Conservation (phyloP, 2,797 vertebrate species). For the Anabacerthia variegaticeps region DNA sequence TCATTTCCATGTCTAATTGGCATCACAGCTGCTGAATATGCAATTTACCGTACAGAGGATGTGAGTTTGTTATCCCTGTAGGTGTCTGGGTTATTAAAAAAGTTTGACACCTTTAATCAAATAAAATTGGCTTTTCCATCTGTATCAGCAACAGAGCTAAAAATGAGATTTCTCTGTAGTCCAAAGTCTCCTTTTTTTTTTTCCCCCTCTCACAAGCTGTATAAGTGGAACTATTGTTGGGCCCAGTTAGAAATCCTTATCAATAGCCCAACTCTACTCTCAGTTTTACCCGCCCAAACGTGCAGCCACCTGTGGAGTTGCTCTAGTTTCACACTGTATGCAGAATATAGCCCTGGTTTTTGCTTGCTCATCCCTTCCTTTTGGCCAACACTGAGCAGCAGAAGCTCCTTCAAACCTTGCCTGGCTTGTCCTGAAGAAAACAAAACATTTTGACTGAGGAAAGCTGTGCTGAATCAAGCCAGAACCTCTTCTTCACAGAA, state of each 20-base stretch:
- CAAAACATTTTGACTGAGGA: not conserved
- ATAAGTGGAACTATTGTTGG: not conserved
- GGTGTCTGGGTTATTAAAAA: constrained; percentile 26
- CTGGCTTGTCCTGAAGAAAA: not conserved
- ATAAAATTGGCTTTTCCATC: not conserved
- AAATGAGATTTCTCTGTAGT: not conserved
- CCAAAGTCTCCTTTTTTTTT: not conserved
- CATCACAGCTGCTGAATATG: constrained; percentile 23
- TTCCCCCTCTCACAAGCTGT: not conserved
- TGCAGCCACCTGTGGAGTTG: not conserved
- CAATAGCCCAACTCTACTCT: not conserved
- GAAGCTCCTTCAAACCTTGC: not conserved
- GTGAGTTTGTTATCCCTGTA: not conserved
- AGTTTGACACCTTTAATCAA: constrained; percentile 7
- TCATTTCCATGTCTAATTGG: constrained; percentile 36
- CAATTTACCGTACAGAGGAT: not conserved
- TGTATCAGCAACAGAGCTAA: not conserved
- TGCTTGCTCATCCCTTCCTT: not conserved
- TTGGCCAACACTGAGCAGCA: not conserved
- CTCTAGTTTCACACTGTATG: not conserved
- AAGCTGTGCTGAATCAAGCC: not conserved
- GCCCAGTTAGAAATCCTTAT: not conserved
- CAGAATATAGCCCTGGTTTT: not conserved
- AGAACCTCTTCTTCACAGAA: not conserved
- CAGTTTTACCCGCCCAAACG: not conserved